Percentiles rank a stretch among this genome's conserved stretches.
Evolutionary conservation across 2,797 vertebrate species (phyloP).

Genomic region (Sebastes steindachneri): DNA sequence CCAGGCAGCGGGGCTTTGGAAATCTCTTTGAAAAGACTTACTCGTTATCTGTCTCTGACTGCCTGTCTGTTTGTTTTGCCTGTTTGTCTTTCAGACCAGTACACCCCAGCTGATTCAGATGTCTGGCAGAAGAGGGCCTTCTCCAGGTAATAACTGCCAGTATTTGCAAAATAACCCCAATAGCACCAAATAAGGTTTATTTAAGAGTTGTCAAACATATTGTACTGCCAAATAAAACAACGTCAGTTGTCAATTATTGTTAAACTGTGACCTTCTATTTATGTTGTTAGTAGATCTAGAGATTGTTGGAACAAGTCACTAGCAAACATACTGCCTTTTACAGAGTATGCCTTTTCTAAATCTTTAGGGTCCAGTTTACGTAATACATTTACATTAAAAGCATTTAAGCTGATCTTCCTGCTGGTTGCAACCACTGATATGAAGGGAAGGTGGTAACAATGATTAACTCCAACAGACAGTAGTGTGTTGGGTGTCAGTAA

Average conservation of each 20-base stretch:
- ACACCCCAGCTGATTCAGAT: constrained; percentile 22
- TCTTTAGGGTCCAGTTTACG: background rate
- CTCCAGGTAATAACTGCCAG: constrained; percentile 64
- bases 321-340: background rate
- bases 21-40: constrained; percentile 15
- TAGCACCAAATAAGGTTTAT: background rate
- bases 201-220: background rate
- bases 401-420: background rate
- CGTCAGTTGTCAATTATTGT: no score
- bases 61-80: background rate
- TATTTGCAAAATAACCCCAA: background rate
- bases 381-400: background rate
- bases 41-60: background rate
- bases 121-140: constrained; percentile 40
- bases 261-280: background rate
- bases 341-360: background rate
- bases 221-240: background rate
- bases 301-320: background rate
- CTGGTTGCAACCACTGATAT: background rate
- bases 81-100: constrained; percentile 31
- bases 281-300: background rate
- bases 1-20: background rate
- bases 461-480: background rate
- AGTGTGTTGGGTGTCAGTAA: background rate
- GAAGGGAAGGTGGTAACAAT: background rate